phyloP scores from a whole-genome alignment of 2,113 vertebrate species.

The Python bivittatus region DNA sequence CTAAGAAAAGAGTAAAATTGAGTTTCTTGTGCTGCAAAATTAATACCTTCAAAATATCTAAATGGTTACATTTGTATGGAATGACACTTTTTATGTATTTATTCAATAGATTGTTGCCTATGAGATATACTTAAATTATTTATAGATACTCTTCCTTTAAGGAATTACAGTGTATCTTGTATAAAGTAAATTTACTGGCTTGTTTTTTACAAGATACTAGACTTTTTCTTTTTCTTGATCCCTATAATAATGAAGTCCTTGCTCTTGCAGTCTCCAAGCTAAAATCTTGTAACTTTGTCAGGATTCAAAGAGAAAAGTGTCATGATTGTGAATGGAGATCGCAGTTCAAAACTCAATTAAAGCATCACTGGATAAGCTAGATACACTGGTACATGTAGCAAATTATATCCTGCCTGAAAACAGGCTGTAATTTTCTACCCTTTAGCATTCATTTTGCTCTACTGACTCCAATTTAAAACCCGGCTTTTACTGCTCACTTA shows the following conservation, averaged over 20 bases:
- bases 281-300: not conserved
- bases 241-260: not conserved
- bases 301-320: slow-evolving; percentile 12
- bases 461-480: slow-evolving; percentile 40
- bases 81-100: slow-evolving; percentile 61
- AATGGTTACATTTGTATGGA: slow-evolving; percentile 53
- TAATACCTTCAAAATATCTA: slow-evolving; percentile 57
- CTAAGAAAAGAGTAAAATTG: slow-evolving; percentile 49
- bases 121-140: slow-evolving; percentile 68
- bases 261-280: not conserved
- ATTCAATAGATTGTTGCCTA: slow-evolving; percentile 58
- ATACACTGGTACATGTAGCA: not conserved
- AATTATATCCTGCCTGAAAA: not conserved
- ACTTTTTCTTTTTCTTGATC: slow-evolving; percentile 22
- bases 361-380: slow-evolving; percentile 22
- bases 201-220: slow-evolving; percentile 47
- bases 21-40: slow-evolving; percentile 62
- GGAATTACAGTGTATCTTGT: slow-evolving; percentile 28
- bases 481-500: slow-evolving; percentile 44
- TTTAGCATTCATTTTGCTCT: slow-evolving; percentile 38
- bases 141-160: slow-evolving; percentile 63
- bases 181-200: slow-evolving; percentile 57
- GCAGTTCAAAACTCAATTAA: not conserved
- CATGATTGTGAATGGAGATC: accelerated
- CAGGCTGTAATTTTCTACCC: slow-evolving; percentile 14